A percentile compares a stretch with the other conserved stretches of the same genome.
These are phyloP conservation scores for Sebastes miniatus DNA, from an alignment of 2,797 vertebrate species.

Conservation along the genomic window DNA sequence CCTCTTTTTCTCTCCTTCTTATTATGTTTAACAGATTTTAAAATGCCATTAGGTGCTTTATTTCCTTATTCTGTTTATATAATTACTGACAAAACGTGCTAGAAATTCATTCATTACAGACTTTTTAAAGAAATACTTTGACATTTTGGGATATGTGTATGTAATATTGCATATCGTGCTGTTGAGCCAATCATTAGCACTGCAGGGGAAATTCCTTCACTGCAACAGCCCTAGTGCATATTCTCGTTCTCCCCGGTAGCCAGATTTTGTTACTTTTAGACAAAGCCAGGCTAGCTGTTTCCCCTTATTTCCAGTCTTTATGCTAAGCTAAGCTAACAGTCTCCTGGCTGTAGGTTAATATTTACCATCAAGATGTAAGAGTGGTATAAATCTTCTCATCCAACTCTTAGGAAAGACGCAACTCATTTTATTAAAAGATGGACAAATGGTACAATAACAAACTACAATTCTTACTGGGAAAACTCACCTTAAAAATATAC, in stretches of 20 bases:
- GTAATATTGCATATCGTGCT: too few relatives aligned
- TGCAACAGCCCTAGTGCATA: too few relatives aligned
- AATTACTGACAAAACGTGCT: background rate
- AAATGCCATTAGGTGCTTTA: background rate
- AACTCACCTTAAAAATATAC: background rate
- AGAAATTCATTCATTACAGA: background rate
- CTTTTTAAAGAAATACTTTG: background rate
- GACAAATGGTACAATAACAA: background rate
- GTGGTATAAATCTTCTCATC: background rate
- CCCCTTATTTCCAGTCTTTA: too few relatives aligned
- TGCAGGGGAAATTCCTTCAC: too few relatives aligned
- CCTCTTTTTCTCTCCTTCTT: background rate
- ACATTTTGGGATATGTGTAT: background rate
- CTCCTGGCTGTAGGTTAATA: too few relatives aligned
- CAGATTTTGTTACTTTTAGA: too few relatives aligned
- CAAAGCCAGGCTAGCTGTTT: too few relatives aligned
- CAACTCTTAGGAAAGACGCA: background rate
- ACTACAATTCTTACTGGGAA: background rate
- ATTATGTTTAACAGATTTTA: slow-evolving; percentile 1
- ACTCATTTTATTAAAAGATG: background rate
- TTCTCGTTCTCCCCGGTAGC: too few relatives aligned
- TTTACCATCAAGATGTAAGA: too few relatives aligned
- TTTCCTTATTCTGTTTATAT: background rate
- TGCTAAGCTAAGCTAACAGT: too few relatives aligned
- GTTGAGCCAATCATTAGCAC: too few relatives aligned